Base-by-base conservation (phyloP, 2,888 invertebrate genomes). In the Nomada hirtipes region DNA sequence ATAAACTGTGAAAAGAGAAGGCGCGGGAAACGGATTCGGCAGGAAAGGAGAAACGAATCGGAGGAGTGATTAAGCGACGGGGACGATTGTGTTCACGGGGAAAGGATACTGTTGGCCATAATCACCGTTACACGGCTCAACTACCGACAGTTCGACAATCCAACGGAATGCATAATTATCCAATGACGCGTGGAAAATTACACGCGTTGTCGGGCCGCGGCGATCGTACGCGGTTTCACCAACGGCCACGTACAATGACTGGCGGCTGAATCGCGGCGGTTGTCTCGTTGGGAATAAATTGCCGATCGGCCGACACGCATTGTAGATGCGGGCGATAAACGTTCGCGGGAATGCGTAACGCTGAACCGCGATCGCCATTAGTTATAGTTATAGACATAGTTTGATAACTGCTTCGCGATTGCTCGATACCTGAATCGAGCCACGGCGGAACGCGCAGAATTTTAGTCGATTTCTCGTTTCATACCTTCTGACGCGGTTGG, bases 111-210 rank as follows among this genome's bases (percentile, higher is more conserved):
- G 26, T 60, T 50, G 18, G 47, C 64, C 53, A 20, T 67, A 68
- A 83, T 82, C 78, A 79, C 68, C 59, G 80, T 81, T 78, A 74
- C 67, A 68, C 71, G 68, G 60, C 61, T 69, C 36, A 13, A 73
- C 79, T 64, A 80, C 60, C 79, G 84, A 79, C 83, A 76, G 79
- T 82, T 76, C 64, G 82, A 87, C 87, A 84, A 83, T 84, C 72
- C 67, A 69, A 47, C 76, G 78, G 87, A 86, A 86, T 87, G 81
- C 75, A 78, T 86, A 87, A 87, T 87, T 87, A 76, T 76, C 84
- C 65, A 71, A 71, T 75, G 86, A 83, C 81, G 81, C 84, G 76
- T 82, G 81, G 82, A 76, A 79, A 86, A 86, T 87, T 87, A 77
- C 86, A 75, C 75, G 75, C 53, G 47, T 71, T 74, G 60, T 29